Percentiles rank a stretch among this genome's conserved stretches.
phyloP scores from a whole-genome alignment of 2,888 invertebrate species.

The Latheticus oryzae region DNA sequence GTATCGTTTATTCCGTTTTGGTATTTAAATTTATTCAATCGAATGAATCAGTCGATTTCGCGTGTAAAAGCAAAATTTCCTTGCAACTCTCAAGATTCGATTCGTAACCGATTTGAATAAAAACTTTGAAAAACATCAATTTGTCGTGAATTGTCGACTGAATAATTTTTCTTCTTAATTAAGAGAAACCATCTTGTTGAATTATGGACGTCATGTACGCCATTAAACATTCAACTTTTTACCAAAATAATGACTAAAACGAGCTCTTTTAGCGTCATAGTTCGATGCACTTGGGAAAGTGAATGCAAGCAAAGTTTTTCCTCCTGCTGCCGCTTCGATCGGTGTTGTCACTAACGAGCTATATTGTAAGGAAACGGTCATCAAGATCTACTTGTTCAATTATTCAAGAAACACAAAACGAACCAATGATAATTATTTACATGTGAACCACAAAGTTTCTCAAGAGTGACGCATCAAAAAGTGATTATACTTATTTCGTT shows the following conservation, averaged over 20 bases:
- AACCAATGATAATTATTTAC: slow-evolving; percentile 14
- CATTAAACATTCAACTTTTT: slow-evolving; percentile 27
- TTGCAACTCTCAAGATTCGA: slow-evolving; percentile 48
- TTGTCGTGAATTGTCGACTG: slow-evolving; percentile 47
- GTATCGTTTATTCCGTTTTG: slow-evolving; percentile 52
- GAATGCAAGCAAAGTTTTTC: slow-evolving; percentile 34
- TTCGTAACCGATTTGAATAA: slow-evolving; percentile 58
- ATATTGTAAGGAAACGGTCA: slow-evolving; percentile 48
- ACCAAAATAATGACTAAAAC: slow-evolving; percentile 31
- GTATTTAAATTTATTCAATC: slow-evolving; percentile 58
- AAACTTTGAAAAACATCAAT: slow-evolving; percentile 55
- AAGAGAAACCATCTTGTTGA: slow-evolving; percentile 16
- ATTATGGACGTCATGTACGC: slow-evolving; percentile 29
- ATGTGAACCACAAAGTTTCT: slow-evolving; percentile 28
- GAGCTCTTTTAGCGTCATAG: slow-evolving; percentile 50
- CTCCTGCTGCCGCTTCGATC: slow-evolving; percentile 16
- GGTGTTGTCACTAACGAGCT: slow-evolving; percentile 51
- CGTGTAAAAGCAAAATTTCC: slow-evolving; percentile 56
- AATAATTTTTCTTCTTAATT: slow-evolving; percentile 26
- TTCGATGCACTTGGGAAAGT: slow-evolving; percentile 56
- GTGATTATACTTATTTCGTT: slow-evolving; percentile 60
- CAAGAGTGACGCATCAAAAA: slow-evolving; percentile 55
- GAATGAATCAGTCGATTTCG: slow-evolving; percentile 56
- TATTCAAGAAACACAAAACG: slow-evolving; percentile 10
- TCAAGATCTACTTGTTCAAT: slow-evolving; percentile 49